Evolutionary conservation across 2,888 invertebrate species (phyloP).

Genomic region (Trileptium ribeirensis): DNA sequence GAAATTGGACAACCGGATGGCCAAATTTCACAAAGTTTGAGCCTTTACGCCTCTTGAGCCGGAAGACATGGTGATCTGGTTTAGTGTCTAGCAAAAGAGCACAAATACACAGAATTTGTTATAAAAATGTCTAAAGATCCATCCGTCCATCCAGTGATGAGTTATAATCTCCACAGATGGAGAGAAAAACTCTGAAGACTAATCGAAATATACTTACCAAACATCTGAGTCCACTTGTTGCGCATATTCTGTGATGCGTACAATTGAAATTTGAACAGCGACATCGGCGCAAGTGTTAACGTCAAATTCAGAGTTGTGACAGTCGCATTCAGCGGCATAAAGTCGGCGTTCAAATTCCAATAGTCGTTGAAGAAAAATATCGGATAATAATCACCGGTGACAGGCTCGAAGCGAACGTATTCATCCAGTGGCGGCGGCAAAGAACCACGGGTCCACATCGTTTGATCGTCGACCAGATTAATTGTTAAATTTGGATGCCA

Average conservation of each 20-base stretch:
- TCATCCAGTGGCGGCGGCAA: slow-evolving; percentile 35
- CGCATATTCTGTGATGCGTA: slow-evolving; percentile 93
- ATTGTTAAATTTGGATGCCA: slow-evolving; percentile 99
- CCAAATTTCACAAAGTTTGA: too few species aligned
- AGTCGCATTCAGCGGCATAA: slow-evolving; percentile 54
- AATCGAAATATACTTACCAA: too few species aligned
- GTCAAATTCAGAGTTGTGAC: slow-evolving; percentile 53
- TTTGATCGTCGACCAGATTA: slow-evolving; percentile 88
- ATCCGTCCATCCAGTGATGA: too few species aligned
- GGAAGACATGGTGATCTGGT: too few species aligned
- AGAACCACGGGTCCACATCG: slow-evolving; percentile 67
- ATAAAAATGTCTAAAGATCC: too few species aligned
- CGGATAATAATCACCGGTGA: slow-evolving; percentile 78
- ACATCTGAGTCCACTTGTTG: slow-evolving; percentile 62
- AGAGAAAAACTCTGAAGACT: too few species aligned
- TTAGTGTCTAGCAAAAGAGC: too few species aligned
- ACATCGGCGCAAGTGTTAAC: slow-evolving; percentile 66
- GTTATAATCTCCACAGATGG: too few species aligned
- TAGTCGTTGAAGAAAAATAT: slow-evolving; percentile 91
- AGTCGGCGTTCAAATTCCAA: slow-evolving; percentile 95
- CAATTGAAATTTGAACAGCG: slow-evolving; percentile 94
- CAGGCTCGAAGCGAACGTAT: slow-evolving; percentile 59
- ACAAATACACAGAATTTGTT: too few species aligned
- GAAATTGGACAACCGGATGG: too few species aligned
- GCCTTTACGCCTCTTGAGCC: too few species aligned